phyloP scores from a whole-genome alignment of 1,140 invertebrate genomes.

The Pararge aegeria region DNA sequence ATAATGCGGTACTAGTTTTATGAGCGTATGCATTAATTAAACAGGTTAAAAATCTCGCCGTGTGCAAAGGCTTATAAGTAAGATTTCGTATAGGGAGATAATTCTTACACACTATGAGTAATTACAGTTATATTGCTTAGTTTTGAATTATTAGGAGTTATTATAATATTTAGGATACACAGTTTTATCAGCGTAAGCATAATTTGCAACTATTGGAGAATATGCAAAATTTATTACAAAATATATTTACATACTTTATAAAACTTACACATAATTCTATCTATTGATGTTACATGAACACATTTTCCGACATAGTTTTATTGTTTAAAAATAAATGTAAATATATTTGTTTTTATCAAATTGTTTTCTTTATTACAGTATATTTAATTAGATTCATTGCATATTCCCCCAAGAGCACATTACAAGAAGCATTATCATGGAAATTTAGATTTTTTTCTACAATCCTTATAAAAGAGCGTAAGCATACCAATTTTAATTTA shows the following conservation, averaged over 20 bases:
- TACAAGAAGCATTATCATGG: conserved; percentile 57
- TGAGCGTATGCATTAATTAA: no score
- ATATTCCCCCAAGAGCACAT: conserved; percentile 40
- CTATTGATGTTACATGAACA: neutral
- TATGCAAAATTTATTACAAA: conserved; percentile 11
- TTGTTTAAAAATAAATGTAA: no score
- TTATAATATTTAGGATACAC: conserved; percentile 37
- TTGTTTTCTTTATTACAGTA: no score
- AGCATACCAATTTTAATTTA: conserved; percentile 77
- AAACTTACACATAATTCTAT: neutral
- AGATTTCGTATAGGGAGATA: conserved; percentile 44
- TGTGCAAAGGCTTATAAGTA: conserved; percentile 33
- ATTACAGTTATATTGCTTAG: conserved; percentile 68
- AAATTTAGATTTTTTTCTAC: conserved; percentile 68
- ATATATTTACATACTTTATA: conserved; percentile 6
- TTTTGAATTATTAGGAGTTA: conserved; percentile 47
- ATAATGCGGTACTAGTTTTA: no score
- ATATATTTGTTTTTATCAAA: no score
- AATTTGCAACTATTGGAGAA: conserved; percentile 33
- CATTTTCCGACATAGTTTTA: no score
- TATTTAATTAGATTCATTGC: no score
- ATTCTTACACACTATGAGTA: conserved; percentile 49
- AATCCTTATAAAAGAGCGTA: conserved; percentile 60
- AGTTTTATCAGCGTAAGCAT: conserved; percentile 47
- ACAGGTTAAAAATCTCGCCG: no score